Evolutionary conservation across 2,797 vertebrate genomes (phyloP).

Genomic region (Channa striata): DNA sequence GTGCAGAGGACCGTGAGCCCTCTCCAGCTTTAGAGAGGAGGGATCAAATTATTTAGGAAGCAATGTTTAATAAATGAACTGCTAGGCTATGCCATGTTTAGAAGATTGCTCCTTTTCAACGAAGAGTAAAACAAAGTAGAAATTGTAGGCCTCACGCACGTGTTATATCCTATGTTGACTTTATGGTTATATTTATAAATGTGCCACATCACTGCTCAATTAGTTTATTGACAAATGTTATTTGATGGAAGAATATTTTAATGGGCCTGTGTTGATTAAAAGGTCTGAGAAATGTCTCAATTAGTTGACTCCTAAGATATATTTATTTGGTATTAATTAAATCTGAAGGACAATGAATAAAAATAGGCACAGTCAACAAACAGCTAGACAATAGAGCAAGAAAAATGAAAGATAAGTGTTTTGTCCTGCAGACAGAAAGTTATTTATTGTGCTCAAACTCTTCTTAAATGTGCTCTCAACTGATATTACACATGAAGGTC

Average conservation of each 20-base stretch:
- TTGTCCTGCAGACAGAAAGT: background rate
- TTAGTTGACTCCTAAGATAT: background rate
- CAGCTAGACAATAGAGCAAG: background rate
- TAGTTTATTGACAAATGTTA: background rate
- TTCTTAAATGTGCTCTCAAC: no score
- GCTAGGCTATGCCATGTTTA: background rate
- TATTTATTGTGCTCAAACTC: background rate
- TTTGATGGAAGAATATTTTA: no score
- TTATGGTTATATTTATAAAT: background rate
- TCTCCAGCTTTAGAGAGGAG: constrained; percentile 11
- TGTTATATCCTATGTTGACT: background rate
- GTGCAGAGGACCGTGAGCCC: constrained; percentile 50
- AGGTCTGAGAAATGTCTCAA: background rate
- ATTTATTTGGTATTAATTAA: background rate
- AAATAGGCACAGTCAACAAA: background rate
- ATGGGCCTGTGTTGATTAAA: no score
- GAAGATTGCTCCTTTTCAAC: background rate
- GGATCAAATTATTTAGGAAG: constrained; percentile 17
- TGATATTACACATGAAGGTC: background rate
- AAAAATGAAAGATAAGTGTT: background rate
- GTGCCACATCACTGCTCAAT: background rate
- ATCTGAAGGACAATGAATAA: background rate
- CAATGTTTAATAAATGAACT: constrained; percentile 29
- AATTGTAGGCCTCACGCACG: no score
- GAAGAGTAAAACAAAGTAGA: background rate